phyloP scores from a whole-genome alignment of 2,888 invertebrate genomes.

The Drosophila neotestacea region DNA sequence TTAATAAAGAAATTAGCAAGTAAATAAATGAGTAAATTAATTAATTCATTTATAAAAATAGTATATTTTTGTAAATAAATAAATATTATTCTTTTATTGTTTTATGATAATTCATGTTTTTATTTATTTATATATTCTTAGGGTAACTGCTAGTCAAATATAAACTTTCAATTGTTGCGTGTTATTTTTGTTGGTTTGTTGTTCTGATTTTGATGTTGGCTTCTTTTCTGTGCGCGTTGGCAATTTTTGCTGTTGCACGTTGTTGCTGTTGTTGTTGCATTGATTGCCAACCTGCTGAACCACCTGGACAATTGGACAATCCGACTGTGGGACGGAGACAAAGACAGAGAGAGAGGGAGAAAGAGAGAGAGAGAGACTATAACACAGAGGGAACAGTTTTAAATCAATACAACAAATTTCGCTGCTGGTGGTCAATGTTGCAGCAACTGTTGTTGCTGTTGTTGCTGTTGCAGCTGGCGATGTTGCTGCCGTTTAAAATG shows the following conservation, averaged over 20 bases:
- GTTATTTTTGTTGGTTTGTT: constrained; percentile 41
- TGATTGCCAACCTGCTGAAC: constrained; percentile 65
- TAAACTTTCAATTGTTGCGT: not conserved
- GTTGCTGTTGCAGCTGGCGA: constrained; percentile 17
- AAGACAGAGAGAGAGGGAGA: not conserved
- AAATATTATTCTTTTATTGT: too few species aligned
- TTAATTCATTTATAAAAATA: too few species aligned
- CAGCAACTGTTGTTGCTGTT: not conserved
- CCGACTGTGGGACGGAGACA: not conserved
- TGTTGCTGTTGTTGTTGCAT: constrained; percentile 34
- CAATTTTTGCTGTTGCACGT: constrained; percentile 38
- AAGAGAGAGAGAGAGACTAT: not conserved
- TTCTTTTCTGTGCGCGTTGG: constrained; percentile 44
- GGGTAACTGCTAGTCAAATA: constrained; percentile 22
- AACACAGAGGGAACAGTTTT: constrained; percentile 43
- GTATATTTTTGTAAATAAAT: too few species aligned
- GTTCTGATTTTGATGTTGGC: constrained; percentile 61
- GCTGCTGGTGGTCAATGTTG: constrained; percentile 57
- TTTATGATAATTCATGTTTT: too few species aligned
- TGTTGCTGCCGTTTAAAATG: constrained; percentile 72
- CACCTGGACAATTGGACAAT: constrained; percentile 42
- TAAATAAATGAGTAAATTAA: too few species aligned
- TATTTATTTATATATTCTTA: not conserved
- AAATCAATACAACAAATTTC: constrained; percentile 78
- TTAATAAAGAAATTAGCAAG: too few species aligned